Evolutionary conservation across 2,888 invertebrate species (phyloP).

Genomic region (Euphydryas editha): DNA sequence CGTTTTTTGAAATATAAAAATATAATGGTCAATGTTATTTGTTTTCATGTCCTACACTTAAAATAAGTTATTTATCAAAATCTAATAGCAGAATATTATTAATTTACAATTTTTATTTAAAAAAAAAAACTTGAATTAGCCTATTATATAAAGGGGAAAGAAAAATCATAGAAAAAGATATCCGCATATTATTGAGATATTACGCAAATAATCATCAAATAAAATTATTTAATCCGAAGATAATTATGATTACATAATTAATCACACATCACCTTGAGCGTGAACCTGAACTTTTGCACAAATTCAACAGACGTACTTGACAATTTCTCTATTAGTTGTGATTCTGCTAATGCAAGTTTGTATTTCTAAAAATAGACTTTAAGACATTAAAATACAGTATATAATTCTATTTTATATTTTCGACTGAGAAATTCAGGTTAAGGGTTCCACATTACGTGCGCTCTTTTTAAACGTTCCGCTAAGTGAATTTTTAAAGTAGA

Average conservation of each 20-base stretch:
- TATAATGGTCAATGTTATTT: no score
- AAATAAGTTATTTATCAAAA: no score
- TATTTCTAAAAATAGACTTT: slow-evolving; percentile 15
- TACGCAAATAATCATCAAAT: neutral
- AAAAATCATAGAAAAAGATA: no score
- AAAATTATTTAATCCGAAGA: neutral
- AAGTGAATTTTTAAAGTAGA: slow-evolving; percentile 26
- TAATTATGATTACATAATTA: neutral
- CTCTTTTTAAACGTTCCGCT: slow-evolving; percentile 29
- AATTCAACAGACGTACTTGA: slow-evolving; percentile 1
- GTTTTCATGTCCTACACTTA: no score
- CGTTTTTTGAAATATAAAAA: no score
- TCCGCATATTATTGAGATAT: neutral
- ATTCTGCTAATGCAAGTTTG: slow-evolving; percentile 13
- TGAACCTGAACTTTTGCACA: slow-evolving; percentile 11
- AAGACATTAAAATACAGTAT: neutral
- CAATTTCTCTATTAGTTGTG: slow-evolving; percentile 19
- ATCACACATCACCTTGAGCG: neutral
- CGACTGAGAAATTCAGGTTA: slow-evolving; percentile 28
- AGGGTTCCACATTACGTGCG: slow-evolving; percentile 35
- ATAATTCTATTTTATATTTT: slow-evolving; percentile 6
- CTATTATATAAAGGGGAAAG: no score
- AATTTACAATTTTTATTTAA: no score
- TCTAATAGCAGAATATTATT: no score
- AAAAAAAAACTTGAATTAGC: no score